Base-by-base conservation (phyloP, 2,113 vertebrate species). In the Aptenodytes patagonicus region DNA sequence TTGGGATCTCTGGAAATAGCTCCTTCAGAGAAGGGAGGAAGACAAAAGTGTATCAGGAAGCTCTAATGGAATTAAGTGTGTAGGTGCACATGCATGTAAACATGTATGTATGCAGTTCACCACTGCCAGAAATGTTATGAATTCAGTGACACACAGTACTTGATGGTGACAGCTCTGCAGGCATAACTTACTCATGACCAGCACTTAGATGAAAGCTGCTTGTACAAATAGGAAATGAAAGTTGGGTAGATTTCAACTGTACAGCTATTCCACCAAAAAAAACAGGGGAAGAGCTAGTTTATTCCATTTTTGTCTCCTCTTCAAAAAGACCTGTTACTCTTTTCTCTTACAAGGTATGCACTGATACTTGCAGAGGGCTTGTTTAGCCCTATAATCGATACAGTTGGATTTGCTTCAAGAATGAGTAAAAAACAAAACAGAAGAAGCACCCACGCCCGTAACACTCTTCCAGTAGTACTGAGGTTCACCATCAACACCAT, bases 1-100 rank as follows among this genome's bases (percentile, higher is more conserved):
- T 66, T 75, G 68, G 51, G 81, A 94, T 81, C 47, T 94, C 81
- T 80, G 81, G 47, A 94, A 94, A 90, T 28, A 92, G 61, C 87
- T 92, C 40, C 64, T 82, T 83, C 58, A 83, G 42, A 89, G 84
- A 87, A 91, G 29, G 8, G 16, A 71, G 21, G 46, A 68, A 38
- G 17, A 51, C 40, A 8, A 31, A 12, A 71, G n/a, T 52, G 4
- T 47, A 66, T 54, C 32, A 47, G 78, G 32, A 62, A 24, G 54
- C 42, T 64, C 25, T 38, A 64, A 7, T 5, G 36, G 66, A 47
- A 34, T 18, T 18, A 52, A 36, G 13, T 11, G 13, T 42, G 15
- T n/a, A 24, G 6, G 3, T n/a, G 46, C 13, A 1, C 17, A 21
- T 29, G 38, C 34, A 58, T 38, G 64, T 54, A 80, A 90, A 73